Evolutionary conservation across 2,888 invertebrate species (phyloP), one percentile per base, ranked within the genome.

Genomic region (Thymelicus sylvestris): DNA sequence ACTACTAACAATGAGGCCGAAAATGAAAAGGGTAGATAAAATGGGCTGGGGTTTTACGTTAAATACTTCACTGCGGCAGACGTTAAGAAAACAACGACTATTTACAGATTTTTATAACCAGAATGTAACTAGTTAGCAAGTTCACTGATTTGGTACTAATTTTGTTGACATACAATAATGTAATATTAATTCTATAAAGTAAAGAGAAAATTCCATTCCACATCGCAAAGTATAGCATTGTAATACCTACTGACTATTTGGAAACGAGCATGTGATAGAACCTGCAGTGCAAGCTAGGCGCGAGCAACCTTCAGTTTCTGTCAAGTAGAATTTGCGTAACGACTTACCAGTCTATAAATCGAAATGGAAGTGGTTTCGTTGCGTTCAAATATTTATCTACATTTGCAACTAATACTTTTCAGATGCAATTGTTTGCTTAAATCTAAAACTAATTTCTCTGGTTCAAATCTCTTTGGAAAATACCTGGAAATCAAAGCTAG

Each of bases 281-380:
- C 65, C 67, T 61, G 52, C 47, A 65, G 38, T 38, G 65, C 60
- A 41, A 71, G 66, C 41, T 50, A 19, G 15, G 61, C 15, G 7
- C 48, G 64, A 65, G 50, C 64, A 73, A 68, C 71, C 67, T 68
- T 73, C 66, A 50, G 59, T 63, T 59, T 66, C 67, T 65, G 67
- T 68, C 67, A 62, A 66, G 68, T 70, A 60, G 64, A 52, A 67
- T 71, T 71, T 71, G 62, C 71, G 71, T 66, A 71, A 71, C 71
- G 44, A 24, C 66, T 57, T 66, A 62, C 71, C 39, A 66, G 66
- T 71, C 66, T 66, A 71, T 71, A 71, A 71, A 71, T 71, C 57
- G 71, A 66, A 66, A 62, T 47, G 41, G 66, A 55, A 66, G 61
- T 65, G 66, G 66, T 67, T 66, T 48, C 24, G 50, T 66, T 66